A percentile compares a stretch with the other conserved stretches of the same genome.
Conservation (phyloP, 2,888 invertebrate genomes). For the Unio pictorum region DNA sequence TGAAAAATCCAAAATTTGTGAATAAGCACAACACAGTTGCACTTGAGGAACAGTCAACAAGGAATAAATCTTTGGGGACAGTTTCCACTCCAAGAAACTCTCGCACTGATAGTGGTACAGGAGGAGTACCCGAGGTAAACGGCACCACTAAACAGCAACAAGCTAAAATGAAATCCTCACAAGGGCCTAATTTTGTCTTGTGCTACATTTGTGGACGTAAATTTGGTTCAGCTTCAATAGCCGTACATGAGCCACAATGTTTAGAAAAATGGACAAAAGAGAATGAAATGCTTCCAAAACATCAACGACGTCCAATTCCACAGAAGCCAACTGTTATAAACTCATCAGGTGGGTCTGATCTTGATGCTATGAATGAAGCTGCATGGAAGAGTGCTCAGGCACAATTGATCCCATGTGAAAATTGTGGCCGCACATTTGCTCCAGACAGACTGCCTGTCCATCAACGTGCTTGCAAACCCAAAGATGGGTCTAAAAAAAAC, state of each 20-base stretch:
- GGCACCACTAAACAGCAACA: constrained; percentile 14
- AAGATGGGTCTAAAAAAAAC: constrained; percentile 24
- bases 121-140: too few relatives aligned
- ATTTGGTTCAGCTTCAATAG: constrained; percentile 78
- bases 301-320: constrained; percentile 75
- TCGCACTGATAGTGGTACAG: too few relatives aligned
- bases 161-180: constrained; percentile 32
- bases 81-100: too few relatives aligned
- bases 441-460: constrained; percentile 79
- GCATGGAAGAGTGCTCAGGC: constrained; percentile 76
- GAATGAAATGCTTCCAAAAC: constrained; percentile 76
- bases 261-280: constrained; percentile 78
- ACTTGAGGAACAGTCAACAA: constrained; percentile 40
- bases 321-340: constrained; percentile 74
- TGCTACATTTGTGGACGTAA: constrained; percentile 80
- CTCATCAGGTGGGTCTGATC: constrained; percentile 58
- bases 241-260: constrained; percentile 81
- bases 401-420: constrained; percentile 57
- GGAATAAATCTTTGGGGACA: constrained; percentile 11
- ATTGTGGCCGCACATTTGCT: constrained; percentile 80
- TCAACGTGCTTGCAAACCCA: constrained; percentile 75
- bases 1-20: constrained; percentile 60
- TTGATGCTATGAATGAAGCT: constrained; percentile 74
- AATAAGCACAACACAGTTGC: constrained; percentile 52
- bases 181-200: constrained; percentile 69